Percentiles rank a stretch among this genome's conserved stretches.
phyloP scores from a whole-genome alignment of 2,113 vertebrate species.

The Calyptommatus sinebrachiatus region DNA sequence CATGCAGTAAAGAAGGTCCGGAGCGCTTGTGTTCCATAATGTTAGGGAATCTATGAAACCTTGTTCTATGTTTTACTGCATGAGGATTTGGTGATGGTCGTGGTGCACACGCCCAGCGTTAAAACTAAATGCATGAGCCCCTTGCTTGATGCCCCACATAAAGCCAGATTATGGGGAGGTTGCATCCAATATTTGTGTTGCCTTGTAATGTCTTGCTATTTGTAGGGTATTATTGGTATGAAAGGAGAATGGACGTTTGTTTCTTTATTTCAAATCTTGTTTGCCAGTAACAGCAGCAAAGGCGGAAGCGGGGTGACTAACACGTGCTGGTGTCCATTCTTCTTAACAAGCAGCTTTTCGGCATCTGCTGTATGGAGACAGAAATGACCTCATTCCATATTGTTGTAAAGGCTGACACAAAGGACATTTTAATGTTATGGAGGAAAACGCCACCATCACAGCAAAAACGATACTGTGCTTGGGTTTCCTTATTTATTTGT shows the following conservation, averaged over 20 bases:
- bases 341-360: slow-evolving; percentile 60
- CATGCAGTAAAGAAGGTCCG: slow-evolving; percentile 21
- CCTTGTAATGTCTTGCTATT: slow-evolving; percentile 84
- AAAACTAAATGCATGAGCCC: slow-evolving; percentile 93
- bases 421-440: slow-evolving; percentile 6
- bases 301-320: slow-evolving; percentile 47
- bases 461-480: too few relatives aligned
- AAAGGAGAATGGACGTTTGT: slow-evolving; percentile 74
- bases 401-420: slow-evolving; percentile 59
- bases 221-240: slow-evolving; percentile 51
- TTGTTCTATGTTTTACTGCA: slow-evolving; percentile 77
- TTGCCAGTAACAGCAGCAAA: slow-evolving; percentile 36
- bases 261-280: slow-evolving; percentile 27
- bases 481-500: too few relatives aligned
- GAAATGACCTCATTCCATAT: slow-evolving; percentile 45
- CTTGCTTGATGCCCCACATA: slow-evolving; percentile 97
- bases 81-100: slow-evolving; percentile 82
- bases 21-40: slow-evolving; percentile 33
- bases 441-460: too few relatives aligned
- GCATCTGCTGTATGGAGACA: slow-evolving; percentile 39
- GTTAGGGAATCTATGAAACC: slow-evolving; percentile 46
- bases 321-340: slow-evolving; percentile 68
- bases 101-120: slow-evolving; percentile 80
- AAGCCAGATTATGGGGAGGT: slow-evolving; percentile 98
- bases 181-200: slow-evolving; percentile 84